Conservation (phyloP, 2,113 vertebrate genomes). For the Rhinoderma darwinii region DNA sequence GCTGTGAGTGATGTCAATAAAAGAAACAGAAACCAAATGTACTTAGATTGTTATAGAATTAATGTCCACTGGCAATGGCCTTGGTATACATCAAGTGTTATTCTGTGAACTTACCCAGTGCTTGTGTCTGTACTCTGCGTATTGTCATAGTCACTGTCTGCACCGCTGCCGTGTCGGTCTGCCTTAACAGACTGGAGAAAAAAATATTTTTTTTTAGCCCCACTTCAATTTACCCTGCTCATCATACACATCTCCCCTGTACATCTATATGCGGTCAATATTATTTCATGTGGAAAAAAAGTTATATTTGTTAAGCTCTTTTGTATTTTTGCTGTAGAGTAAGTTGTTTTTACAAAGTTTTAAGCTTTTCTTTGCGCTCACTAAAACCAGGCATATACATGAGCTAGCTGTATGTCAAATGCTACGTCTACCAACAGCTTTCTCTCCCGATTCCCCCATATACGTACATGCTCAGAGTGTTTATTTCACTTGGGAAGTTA, state of each 20-base stretch:
- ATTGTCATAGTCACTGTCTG: conserved; percentile 97
- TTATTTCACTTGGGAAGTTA: neutral
- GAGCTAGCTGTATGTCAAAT: neutral
- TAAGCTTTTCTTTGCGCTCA: no score
- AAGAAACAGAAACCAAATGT: no score
- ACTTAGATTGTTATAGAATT: no score
- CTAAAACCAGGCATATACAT: no score
- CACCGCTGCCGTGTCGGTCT: conserved; percentile 90
- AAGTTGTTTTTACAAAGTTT: no score
- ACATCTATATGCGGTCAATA: neutral
- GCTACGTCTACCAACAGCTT: neutral
- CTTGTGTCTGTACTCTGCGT: conserved; percentile 87
- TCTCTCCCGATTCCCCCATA: neutral
- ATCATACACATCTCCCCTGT: rapidly evolving
- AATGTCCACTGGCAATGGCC: no score
- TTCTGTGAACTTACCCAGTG: conserved; percentile 74
- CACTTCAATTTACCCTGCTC: rapidly evolving
- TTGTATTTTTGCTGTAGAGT: no score
- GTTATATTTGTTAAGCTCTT: no score
- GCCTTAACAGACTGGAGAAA: conserved; percentile 78
- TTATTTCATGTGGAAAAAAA: no score
- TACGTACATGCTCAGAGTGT: neutral
- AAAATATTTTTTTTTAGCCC: neutral
- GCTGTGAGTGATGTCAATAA: no score
- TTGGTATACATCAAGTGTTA: neutral